phyloP scores from a whole-genome alignment of 2,113 vertebrate genomes.

The Thomomys bottae region DNA sequence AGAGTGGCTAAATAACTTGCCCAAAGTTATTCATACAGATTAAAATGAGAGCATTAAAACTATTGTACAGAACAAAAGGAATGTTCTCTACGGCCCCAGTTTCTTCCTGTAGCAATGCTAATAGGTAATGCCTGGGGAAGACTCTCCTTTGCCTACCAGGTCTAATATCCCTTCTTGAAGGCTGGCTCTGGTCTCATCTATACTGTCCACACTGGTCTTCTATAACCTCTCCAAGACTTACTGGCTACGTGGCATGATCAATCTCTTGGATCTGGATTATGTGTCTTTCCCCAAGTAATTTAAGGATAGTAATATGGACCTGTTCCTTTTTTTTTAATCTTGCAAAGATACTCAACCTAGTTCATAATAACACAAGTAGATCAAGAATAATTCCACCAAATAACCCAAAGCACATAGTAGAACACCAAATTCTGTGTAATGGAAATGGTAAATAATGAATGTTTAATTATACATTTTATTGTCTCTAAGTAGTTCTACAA shows the following conservation, averaged over 20 bases:
- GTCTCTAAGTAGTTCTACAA: no score
- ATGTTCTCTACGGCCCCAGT: neutral
- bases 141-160: neutral
- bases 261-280: neutral
- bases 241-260: neutral
- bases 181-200: neutral
- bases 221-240: neutral
- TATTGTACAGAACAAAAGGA: constrained; percentile 38
- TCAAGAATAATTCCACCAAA: neutral
- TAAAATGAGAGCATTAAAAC: constrained; percentile 68
- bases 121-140: neutral
- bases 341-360: neutral
- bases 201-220: neutral
- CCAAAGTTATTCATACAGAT: constrained; percentile 65
- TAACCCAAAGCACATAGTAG: neutral
- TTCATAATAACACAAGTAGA: neutral
- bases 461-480: no score
- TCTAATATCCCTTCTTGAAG: neutral
- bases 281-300: neutral
- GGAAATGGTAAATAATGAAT: neutral
- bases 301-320: neutral
- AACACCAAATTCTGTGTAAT: neutral
- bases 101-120: constrained; percentile 18
- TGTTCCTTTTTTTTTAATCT: neutral
- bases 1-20: constrained; percentile 55